Conservation (phyloP, 1,140 invertebrate species). For the Sitodiplosis mosellana region DNA sequence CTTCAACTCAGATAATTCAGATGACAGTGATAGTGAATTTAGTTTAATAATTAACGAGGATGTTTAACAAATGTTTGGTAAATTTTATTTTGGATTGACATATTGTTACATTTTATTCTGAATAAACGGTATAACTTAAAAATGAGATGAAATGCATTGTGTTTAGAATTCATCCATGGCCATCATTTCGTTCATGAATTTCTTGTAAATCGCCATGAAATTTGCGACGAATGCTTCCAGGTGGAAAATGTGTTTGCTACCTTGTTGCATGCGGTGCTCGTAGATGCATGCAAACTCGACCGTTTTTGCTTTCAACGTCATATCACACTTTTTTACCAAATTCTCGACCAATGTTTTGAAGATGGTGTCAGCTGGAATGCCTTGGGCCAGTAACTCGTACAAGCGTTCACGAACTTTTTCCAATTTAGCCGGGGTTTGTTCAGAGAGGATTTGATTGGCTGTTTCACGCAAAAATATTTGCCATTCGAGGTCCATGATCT, state of each 20-base stretch:
- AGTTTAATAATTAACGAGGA: no score
- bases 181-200: background rate
- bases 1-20: no score
- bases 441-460: constrained; percentile 67
- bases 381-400: constrained; percentile 87
- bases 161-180: background rate
- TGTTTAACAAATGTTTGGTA: no score
- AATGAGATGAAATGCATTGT: no score
- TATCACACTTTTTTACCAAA: constrained; percentile 75
- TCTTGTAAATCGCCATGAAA: constrained; percentile 87
- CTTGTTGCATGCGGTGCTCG: constrained; percentile 76
- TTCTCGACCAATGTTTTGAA: constrained; percentile 78
- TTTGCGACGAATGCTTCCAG: constrained; percentile 91
- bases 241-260: constrained; percentile 91
- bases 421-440: constrained; percentile 74
- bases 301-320: constrained; percentile 70
- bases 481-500: constrained; percentile 84
- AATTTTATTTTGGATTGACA: no score
- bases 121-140: no score
- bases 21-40: no score
- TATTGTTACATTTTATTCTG: no score
- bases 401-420: constrained; percentile 69
- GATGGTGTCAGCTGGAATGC: constrained; percentile 85
- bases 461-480: constrained; percentile 74
- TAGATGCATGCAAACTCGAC: constrained; percentile 68